Conservation (phyloP, 2,888 invertebrate genomes). For the Choristoneura rosaceana region DNA sequence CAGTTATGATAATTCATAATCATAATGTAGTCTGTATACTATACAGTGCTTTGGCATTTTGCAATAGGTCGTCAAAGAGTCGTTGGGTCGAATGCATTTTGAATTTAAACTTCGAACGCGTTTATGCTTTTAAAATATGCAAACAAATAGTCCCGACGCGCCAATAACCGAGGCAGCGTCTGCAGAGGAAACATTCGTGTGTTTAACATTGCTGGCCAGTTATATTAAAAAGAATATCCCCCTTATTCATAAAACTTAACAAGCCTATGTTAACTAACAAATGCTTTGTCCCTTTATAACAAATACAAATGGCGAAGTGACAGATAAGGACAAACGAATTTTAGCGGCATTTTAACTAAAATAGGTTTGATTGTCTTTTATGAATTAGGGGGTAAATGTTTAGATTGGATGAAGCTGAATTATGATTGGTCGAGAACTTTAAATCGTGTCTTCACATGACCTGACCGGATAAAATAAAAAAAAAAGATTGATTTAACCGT, state of each 20-base stretch:
- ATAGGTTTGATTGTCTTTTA: too few relatives aligned
- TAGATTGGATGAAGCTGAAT: background rate
- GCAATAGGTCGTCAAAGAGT: conserved; percentile 15
- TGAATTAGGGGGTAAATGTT: too few relatives aligned
- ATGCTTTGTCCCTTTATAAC: too few relatives aligned
- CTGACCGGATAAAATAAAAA: too few relatives aligned
- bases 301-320: too few relatives aligned
- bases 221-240: too few relatives aligned
- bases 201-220: background rate
- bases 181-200: background rate
- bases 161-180: conserved; percentile 3
- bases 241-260: too few relatives aligned
- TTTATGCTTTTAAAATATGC: conserved; percentile 36
- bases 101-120: conserved; percentile 36
- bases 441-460: background rate
- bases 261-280: too few relatives aligned
- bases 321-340: too few relatives aligned
- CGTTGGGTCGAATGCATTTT: conserved; percentile 27
- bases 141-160: conserved; percentile 35
- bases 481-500: too few relatives aligned
- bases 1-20: too few relatives aligned
- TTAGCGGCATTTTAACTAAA: too few relatives aligned
- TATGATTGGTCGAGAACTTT: background rate
- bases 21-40: background rate
- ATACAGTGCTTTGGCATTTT: conserved; percentile 17